Base-by-base conservation (phyloP, 1,140 invertebrate genomes). In the Heliothis virescens region DNA sequence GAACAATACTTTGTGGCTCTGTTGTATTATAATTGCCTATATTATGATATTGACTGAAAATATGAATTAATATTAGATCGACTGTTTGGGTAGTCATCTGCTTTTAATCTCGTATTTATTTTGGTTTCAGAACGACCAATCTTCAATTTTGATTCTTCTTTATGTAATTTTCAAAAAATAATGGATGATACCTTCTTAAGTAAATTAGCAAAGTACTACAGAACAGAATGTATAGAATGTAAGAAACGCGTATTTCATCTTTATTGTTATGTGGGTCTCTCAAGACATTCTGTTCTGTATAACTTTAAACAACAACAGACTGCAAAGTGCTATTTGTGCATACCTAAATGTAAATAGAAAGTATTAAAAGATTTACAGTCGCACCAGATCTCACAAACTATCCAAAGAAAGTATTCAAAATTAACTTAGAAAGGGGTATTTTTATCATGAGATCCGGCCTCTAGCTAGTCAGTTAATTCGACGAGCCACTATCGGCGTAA, bases 1-100 rank as follows among this genome's bases (percentile, higher is more conserved):
- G 57, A 67, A 67, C 63, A 16, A 67, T 67, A 67, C 16, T 67
- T 67, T 48, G 16, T 67, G 63, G 63, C 41, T 47, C 13, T 47
- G 10, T 63, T 48, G 15, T 67, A 67, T 67, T 5, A 41, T 21
- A 67, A 41, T 11, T 67, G 10, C 18, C 15, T 18, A 34, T 21
- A n/a, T 16, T 11, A n/a, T 41, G n/a, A n/a, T 48, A 48, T 18
- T 65, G 34, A 47, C 62, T 65, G 62, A 65, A 65, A 65, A 41
- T 11, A 47, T 29, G 62, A 47, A 47, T 10, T 41, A 65, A 65
- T 65, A 65, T 47, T 34, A n/a, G 62, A 47, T 65, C n/a, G 62
- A 65, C 34, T 65, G 26, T 29, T 63, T 41, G 29, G 29, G 15
- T n/a, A 63, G 7, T 29, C 13, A 63, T 29, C 29, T 41, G 15